These are phyloP conservation scores for Tretioscincus oriximinensis DNA, from an alignment of 2,113 vertebrate genomes.

Conservation along the genomic window DNA sequence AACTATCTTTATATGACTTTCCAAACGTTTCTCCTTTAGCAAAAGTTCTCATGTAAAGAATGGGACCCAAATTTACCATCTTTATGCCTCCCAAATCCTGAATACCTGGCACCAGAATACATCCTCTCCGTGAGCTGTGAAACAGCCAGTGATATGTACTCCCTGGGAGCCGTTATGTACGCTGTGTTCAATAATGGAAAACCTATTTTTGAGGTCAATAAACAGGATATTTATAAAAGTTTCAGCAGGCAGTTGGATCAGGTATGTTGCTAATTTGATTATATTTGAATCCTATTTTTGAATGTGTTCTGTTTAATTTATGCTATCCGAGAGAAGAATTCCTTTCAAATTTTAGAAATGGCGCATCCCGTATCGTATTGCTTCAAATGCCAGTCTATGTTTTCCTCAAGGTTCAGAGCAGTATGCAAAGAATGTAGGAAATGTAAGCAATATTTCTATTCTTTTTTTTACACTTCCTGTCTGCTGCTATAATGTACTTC, in stretches of 20 bases:
- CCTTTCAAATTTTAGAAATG: neutral
- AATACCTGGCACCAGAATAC: conserved; percentile 96
- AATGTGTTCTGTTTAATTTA: neutral
- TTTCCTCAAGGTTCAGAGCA: neutral
- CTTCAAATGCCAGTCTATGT: neutral
- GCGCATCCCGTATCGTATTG: neutral
- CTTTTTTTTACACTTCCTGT: neutral
- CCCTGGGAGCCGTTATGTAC: conserved; percentile 88
- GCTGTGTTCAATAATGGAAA: conserved; percentile 98
- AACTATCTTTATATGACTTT: conserved; percentile 21
- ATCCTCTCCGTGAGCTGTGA: conserved; percentile 98
- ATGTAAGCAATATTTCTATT: neutral
- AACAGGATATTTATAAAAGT: conserved; percentile 98
- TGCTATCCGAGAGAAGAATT: neutral
- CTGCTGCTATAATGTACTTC: neutral
- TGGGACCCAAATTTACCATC: conserved; percentile 97
- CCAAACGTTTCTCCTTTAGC: conserved; percentile 69
- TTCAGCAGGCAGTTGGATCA: conserved; percentile 98
- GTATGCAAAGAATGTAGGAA: neutral
- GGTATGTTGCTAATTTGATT: conserved; percentile 68
- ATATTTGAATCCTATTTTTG: neutral
- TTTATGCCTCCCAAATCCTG: conserved; percentile 94
- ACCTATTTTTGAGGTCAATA: conserved; percentile 95
- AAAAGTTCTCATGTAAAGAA: conserved; percentile 92
- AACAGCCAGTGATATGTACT: conserved; percentile 97